Percentiles rank a stretch among this genome's conserved stretches.
Conservation (phyloP, 2,113 vertebrate genomes). For the Thermophis baileyi region DNA sequence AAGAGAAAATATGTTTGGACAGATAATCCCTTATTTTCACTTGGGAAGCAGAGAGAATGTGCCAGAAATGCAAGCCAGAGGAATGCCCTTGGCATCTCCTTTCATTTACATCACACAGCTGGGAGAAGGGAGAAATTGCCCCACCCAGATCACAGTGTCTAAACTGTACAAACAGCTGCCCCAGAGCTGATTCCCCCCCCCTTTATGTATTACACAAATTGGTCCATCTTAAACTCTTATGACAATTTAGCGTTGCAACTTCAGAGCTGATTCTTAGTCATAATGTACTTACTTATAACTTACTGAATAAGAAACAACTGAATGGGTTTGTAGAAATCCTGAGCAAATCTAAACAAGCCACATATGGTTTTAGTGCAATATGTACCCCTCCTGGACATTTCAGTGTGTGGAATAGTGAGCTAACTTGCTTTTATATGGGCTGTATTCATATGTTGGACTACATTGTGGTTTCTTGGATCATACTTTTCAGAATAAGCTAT, state of each 20-base stretch:
- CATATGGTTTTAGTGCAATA: background rate
- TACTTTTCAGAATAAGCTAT: background rate
- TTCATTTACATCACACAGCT: conserved; percentile 3
- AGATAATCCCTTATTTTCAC: background rate
- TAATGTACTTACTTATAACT: background rate
- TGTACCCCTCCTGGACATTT: background rate
- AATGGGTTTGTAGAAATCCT: background rate
- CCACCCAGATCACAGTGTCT: background rate
- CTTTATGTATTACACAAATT: background rate
- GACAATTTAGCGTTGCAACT: background rate
- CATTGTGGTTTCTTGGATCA: background rate
- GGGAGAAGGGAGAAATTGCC: background rate
- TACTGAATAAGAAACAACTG: background rate
- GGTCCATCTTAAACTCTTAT: background rate
- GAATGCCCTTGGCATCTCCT: conserved; percentile 1
- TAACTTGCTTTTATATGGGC: background rate
- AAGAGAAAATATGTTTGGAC: conserved; percentile 8
- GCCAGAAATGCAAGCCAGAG: conserved; percentile 9
- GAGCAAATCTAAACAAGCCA: background rate
- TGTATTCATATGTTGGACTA: background rate
- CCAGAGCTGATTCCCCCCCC: background rate
- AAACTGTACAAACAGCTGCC: background rate
- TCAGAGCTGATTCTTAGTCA: background rate
- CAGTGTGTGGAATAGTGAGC: background rate
- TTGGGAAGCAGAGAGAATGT: background rate